Evolutionary conservation across 1,140 invertebrate genomes (phyloP), one percentile per base, ranked within the genome.

Genomic region (Cydia splendana): DNA sequence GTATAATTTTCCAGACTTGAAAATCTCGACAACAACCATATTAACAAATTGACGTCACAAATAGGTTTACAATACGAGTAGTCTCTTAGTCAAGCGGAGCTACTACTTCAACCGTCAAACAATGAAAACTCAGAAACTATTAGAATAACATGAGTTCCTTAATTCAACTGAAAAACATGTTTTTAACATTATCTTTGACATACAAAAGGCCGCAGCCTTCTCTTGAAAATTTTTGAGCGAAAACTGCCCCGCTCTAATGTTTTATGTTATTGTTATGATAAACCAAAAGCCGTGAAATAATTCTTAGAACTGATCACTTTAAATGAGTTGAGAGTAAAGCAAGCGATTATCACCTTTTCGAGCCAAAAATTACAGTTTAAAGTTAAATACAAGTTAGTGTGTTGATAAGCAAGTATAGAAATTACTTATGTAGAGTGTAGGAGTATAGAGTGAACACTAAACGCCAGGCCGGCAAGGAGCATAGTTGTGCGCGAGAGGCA

Each of bases 361-460:
- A 2, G 30, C 13, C 1, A 10, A 18, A 10, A 13, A n/a, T 2
- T 34, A 71, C 30, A 71, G 67, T 42, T 45, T 24, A 45, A 71
- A 71, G 67, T 71, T n/a, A 18, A 42, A 42, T 38, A 7, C n/a
- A 18, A 38, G 34, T 71, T 18, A 10, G 15, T 71, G 30, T 20
- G 18, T 15, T 71, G 67, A 71, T 71, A 71, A 45, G 67, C 67
- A 42, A 20, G 67, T 71, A 24, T 62, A 42, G 67, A 38, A 71
- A 71, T 38, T 45, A 71, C 18, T 71, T 71, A 71, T 71, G 34
- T 71, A 30, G 67, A 42, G 67, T 71, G 67, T 38, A 38, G 34
- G 67, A 45, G 30, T 20, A 34, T 71, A 6, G 30, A 42, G 34
- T 24, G 1, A 42, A 9, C 67, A 71, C 34, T 42, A 20, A 71